Evolutionary conservation across 1,140 invertebrate species (phyloP), one percentile per base, ranked within the genome.

Genomic region (Zaprionus inermis): DNA sequence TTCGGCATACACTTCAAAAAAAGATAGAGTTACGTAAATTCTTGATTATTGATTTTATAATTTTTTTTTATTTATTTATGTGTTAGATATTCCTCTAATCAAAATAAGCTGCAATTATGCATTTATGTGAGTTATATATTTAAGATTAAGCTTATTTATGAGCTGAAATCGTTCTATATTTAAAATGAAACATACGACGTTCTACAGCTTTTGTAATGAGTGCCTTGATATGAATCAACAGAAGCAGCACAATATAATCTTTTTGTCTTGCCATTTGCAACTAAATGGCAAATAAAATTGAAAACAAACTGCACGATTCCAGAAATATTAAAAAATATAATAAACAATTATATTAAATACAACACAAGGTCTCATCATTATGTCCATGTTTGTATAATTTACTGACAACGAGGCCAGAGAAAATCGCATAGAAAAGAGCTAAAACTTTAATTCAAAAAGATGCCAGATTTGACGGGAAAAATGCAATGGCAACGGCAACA

Each of bases 271-370:
- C 6, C 38, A 9, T 41, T 41, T 9, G 16, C n/a, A 44, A n/a
- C 38, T n/a, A 44, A 16, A 44, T 2, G n/a, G 14, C 14, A 44
- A n/a, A 44, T 9, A n/a, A 44, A 54, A 54, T 7, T 24, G 22
- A 16, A 30, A 28, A 30, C 1, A 41, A 41, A 24, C 7, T 4
- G 4, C 12, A 24, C 41, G 38, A 28, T 46, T 44, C n/a, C 6
- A 18, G n/a, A 44, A 22, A 9, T 28, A 59, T 57, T 18, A 20
- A 59, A 59, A 59, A 59, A 30, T 30, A 28, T 44, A 44, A 59
- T 30, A 44, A 28, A 58, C 22, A 16, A 22, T 58, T n/a, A n/a
- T 20, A 58, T 28, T 28, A 46, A 28, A 22, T 30, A 24, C 7
- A 44, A 11, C 10, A 46, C 1, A 20, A 38, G 0, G n/a, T n/a